Evolutionary conservation across 1,140 invertebrate species (phyloP).

Genomic region (Cryptotermes secundus): DNA sequence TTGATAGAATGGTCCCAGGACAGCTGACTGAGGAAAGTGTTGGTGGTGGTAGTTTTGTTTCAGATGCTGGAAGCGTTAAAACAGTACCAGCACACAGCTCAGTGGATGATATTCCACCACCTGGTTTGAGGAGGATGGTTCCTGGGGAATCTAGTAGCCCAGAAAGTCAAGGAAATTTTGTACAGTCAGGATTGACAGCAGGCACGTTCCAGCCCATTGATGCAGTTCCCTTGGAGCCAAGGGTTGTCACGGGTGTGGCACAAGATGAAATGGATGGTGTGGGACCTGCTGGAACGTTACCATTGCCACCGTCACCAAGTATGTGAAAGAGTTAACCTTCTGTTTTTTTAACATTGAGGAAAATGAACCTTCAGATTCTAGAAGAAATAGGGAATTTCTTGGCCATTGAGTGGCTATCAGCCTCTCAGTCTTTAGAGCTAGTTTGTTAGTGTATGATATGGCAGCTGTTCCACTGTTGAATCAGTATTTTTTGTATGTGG

Average conservation of each 20-base stretch:
- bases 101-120: constrained; percentile 39
- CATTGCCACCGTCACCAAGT: not conserved
- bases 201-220: constrained; percentile 18
- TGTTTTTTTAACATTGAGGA: too few relatives aligned
- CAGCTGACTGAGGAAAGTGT: not conserved
- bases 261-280: constrained; percentile 37
- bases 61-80: not conserved
- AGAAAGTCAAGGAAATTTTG: constrained; percentile 37
- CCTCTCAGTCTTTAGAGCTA: too few relatives aligned
- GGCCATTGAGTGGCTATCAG: too few relatives aligned
- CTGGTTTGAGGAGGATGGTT: constrained; percentile 50
- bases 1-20: constrained; percentile 30
- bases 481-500: too few relatives aligned
- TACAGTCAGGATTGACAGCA: not conserved
- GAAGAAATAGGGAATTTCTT: too few relatives aligned
- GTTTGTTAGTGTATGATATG: too few relatives aligned
- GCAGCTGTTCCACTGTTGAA: too few relatives aligned
- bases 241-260: constrained; percentile 43
- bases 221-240: constrained; percentile 39
- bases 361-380: too few relatives aligned
- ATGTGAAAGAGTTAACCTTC: not conserved
- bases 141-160: constrained; percentile 46
- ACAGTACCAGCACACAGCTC: not conserved
- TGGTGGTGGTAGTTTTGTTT: not conserved
- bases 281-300: constrained; percentile 24